phyloP scores from a whole-genome alignment of 2,113 vertebrate species.

The Colaptes auratus region DNA sequence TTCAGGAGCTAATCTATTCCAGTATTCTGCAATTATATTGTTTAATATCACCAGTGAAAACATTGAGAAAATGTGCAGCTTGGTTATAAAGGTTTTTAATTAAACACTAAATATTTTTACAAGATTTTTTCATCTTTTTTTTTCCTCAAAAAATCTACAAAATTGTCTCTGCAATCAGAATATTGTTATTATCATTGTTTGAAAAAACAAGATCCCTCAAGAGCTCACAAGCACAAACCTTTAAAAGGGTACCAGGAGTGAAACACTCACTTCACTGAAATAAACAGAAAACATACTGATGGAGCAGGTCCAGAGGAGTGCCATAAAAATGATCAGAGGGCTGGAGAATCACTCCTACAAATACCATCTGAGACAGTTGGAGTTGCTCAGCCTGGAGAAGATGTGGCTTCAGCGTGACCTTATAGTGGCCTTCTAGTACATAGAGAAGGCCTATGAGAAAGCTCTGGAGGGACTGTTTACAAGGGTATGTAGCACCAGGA shows the following conservation, averaged over 20 bases:
- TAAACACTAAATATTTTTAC: neutral
- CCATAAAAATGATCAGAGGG: too few species aligned
- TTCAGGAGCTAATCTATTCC: neutral
- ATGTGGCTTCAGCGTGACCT: too few species aligned
- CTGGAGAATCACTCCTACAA: too few species aligned
- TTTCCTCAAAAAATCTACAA: neutral
- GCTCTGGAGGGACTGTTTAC: too few species aligned
- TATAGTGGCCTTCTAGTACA: too few species aligned
- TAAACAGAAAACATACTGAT: neutral
- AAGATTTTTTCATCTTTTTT: neutral
- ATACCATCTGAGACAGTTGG: too few species aligned
- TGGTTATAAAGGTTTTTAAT: neutral
- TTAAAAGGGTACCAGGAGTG: neutral
- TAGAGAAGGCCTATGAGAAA: too few species aligned
- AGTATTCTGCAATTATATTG: neutral
- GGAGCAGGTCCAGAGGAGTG: too few species aligned
- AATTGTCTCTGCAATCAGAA: neutral
- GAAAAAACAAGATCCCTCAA: neutral
- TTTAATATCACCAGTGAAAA: neutral
- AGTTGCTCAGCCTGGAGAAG: too few species aligned
- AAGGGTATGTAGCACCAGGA: too few species aligned
- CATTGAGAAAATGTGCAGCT: neutral
- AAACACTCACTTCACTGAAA: neutral
- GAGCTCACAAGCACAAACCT: neutral
- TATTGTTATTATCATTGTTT: neutral